phyloP scores from a whole-genome alignment of 2,113 vertebrate species.

The Lepus timidus region DNA sequence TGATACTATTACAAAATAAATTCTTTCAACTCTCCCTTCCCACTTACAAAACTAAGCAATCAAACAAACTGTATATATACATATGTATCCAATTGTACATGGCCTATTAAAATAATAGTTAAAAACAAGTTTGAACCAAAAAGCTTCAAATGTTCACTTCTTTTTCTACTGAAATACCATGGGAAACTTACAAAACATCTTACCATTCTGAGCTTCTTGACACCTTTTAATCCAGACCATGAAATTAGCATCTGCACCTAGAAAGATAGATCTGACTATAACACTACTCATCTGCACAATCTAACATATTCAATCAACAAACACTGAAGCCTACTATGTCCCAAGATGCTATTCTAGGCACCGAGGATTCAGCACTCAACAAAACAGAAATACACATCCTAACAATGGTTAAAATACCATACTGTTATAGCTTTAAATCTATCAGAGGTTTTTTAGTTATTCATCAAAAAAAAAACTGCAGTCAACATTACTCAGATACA shows the following conservation, averaged over 20 bases:
- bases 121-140: neutral
- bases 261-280: conserved; percentile 58
- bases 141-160: conserved; percentile 18
- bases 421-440: neutral
- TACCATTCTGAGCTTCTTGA: conserved; percentile 92
- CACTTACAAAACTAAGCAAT: neutral
- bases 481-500: neutral
- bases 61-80: conserved; percentile 7
- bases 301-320: conserved; percentile 29
- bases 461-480: conserved; percentile 7
- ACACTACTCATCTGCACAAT: neutral
- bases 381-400: neutral
- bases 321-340: neutral
- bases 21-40: conserved; percentile 12
- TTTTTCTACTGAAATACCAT: conserved; percentile 52
- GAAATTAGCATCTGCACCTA: conserved; percentile 91
- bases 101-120: conserved; percentile 1
- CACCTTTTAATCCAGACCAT: conserved; percentile 94
- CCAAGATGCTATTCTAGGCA: neutral
- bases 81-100: neutral
- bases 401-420: neutral
- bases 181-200: conserved; percentile 78
- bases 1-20: neutral
- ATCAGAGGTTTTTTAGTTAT: neutral
- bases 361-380: neutral